phyloP scores from a whole-genome alignment of 2,113 vertebrate species.

The Globicephala melas region DNA sequence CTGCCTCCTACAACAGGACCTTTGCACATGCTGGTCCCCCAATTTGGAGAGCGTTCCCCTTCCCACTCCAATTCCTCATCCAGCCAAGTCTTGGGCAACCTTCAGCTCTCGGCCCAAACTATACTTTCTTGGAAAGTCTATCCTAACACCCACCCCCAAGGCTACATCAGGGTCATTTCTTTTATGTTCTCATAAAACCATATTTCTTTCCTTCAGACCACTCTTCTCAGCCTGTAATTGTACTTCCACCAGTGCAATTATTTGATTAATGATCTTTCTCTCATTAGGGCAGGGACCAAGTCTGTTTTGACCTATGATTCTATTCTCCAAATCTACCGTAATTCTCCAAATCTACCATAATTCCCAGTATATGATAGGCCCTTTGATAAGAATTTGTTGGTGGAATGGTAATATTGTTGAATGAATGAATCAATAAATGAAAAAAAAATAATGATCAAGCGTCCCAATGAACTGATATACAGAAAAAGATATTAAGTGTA shows the following conservation, averaged over 20 bases:
- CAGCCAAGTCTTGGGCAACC: background rate
- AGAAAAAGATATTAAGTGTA: background rate
- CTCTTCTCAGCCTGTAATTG: background rate
- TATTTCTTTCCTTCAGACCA: background rate
- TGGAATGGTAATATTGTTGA: background rate
- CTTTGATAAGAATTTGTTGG: background rate
- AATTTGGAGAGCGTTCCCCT: background rate
- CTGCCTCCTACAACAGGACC: background rate
- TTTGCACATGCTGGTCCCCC: background rate
- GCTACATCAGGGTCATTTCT: background rate
- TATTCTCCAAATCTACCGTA: background rate
- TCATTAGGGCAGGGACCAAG: background rate
- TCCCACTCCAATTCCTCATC: background rate
- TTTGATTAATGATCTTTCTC: background rate
- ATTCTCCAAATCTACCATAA: background rate
- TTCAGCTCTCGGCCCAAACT: background rate
- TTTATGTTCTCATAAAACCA: background rate
- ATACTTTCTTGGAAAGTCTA: background rate
- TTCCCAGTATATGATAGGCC: background rate
- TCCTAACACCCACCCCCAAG: background rate
- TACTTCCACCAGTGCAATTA: background rate
- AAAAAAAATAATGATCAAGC: background rate
- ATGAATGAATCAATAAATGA: background rate
- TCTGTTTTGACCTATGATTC: background rate
- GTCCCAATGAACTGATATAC: background rate